These are phyloP conservation scores for Hapalemur alaotrensis DNA, from an alignment of 2,797 vertebrate genomes.

Conservation along the genomic window DNA sequence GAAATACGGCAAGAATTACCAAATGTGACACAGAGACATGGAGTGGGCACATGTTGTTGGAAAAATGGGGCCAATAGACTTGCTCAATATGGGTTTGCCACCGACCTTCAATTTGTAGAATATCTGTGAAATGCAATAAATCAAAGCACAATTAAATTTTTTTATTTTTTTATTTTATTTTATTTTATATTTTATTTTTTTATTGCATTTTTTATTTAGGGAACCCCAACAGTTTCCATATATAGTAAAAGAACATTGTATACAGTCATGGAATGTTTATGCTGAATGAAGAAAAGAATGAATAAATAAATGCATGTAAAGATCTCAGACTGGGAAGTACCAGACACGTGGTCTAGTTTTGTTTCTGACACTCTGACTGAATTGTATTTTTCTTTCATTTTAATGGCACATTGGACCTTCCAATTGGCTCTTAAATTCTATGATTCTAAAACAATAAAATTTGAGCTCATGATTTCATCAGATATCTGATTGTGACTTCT, in stretches of 20 bases:
- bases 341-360: not conserved
- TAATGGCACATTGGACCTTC: not conserved
- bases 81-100: not conserved
- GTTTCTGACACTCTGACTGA: not conserved
- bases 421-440: not conserved
- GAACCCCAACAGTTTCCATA: not conserved
- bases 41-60: not conserved
- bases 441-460: not conserved
- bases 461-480: not conserved
- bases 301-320: not conserved
- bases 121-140: not conserved
- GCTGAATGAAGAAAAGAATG: not conserved
- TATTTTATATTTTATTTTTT: too few relatives aligned
- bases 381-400: not conserved
- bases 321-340: not conserved
- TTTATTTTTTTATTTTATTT: too few relatives aligned
- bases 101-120: not conserved
- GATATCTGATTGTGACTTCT: not conserved
- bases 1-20: not conserved
- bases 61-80: not conserved
- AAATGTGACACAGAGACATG: not conserved
- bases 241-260: not conserved
- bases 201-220: slow-evolving; percentile 7
- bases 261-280: not conserved
- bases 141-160: not conserved